phyloP scores from a whole-genome alignment of 2,888 invertebrate genomes.

The Aquatica leii region DNA sequence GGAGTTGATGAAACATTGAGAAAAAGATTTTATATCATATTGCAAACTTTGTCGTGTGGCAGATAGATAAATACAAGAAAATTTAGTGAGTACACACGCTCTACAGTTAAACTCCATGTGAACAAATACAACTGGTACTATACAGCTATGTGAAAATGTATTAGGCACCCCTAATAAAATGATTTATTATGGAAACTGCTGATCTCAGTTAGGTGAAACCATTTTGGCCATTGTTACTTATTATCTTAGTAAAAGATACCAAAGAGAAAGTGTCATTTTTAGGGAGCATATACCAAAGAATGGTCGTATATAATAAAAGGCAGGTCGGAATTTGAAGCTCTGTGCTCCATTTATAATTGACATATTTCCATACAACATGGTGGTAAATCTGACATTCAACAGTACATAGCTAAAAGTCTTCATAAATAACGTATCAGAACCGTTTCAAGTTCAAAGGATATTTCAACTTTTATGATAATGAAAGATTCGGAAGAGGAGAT shows the following conservation, averaged over 20 bases:
- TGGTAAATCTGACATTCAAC: background rate
- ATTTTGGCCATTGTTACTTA: background rate
- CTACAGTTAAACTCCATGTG: too few relatives aligned
- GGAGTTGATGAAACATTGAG: too few relatives aligned
- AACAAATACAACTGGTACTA: too few relatives aligned
- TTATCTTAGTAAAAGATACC: background rate
- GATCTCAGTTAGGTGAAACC: slow-evolving; percentile 1
- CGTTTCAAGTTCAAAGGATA: background rate
- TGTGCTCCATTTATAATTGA: slow-evolving; percentile 6
- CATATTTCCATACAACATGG: slow-evolving; percentile 11
- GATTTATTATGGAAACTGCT: too few relatives aligned
- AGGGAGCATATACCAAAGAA: too few relatives aligned
- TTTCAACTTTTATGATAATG: slow-evolving; percentile 14
- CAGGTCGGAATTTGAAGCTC: slow-evolving; percentile 9
- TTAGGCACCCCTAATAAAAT: too few relatives aligned
- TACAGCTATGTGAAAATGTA: too few relatives aligned
- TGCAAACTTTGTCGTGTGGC: too few relatives aligned
- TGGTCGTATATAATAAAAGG: background rate
- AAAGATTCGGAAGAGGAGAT: slow-evolving; percentile 5
- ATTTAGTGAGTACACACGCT: too few relatives aligned
- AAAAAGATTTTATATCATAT: too few relatives aligned
- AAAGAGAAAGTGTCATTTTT: background rate
- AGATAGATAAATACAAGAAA: too few relatives aligned
- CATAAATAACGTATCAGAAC: slow-evolving; percentile 1
- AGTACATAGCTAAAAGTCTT: background rate